Percentiles rank a stretch among this genome's conserved stretches.
Evolutionary conservation across 2,113 vertebrate genomes (phyloP).

Genomic region (Scartelaos histophorus): DNA sequence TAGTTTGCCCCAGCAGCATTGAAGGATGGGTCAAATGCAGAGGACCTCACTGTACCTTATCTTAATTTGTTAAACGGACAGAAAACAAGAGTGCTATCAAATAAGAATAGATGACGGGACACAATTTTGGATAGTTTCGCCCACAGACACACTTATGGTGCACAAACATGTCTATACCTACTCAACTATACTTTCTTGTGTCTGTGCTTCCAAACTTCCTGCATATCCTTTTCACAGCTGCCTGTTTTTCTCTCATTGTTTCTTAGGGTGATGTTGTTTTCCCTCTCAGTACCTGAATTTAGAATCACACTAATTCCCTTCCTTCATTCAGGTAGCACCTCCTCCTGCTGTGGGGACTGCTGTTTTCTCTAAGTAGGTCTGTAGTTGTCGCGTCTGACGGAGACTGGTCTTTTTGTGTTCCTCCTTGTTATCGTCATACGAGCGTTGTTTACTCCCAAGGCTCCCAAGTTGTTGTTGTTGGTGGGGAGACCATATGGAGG

Average conservation of each 20-base stretch:
- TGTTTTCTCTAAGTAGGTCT: conserved; percentile 55
- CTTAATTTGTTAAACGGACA: neutral
- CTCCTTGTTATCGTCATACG: conserved; percentile 51
- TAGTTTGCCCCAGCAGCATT: too few relatives aligned
- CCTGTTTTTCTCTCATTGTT: conserved; percentile 10
- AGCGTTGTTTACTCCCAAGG: conserved; percentile 58
- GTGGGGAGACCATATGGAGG: conserved; percentile 43
- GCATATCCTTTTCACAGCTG: neutral
- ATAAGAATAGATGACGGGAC: neutral
- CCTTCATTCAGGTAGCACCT: conserved; percentile 41
- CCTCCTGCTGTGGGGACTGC: conserved; percentile 46
- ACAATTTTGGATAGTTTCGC: neutral
- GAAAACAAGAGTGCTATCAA: neutral
- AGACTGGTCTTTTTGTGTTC: conserved; percentile 9
- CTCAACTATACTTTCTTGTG: neutral
- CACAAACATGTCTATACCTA: too few relatives aligned
- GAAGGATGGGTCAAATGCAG: too few relatives aligned
- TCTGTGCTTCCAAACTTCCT: neutral
- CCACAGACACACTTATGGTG: too few relatives aligned
- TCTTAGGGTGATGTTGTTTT: conserved; percentile 34
- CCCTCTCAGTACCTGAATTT: conserved; percentile 16
- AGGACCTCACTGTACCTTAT: too few relatives aligned
- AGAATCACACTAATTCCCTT: conserved; percentile 48
- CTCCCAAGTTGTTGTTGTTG: conserved; percentile 32
- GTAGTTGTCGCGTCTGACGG: conserved; percentile 30